Evolutionary conservation across 2,888 invertebrate genomes (phyloP).

Genomic region (Hirudinaria manillensis): DNA sequence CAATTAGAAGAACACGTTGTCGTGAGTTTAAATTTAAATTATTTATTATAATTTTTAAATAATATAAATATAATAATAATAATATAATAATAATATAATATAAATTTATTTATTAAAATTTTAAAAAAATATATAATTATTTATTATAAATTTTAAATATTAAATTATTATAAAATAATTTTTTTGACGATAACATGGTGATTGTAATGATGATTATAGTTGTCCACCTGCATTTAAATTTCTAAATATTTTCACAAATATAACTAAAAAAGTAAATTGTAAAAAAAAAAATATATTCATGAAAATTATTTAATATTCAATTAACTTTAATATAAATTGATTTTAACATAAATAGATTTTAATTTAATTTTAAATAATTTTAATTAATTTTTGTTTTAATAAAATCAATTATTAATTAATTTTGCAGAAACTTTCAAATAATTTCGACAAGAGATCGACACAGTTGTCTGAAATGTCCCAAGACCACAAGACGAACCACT

Average conservation of each 20-base stretch:
- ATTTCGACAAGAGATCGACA: conserved; percentile 10
- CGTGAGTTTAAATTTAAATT: conserved; percentile 33
- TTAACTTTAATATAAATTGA: too few relatives aligned
- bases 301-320: too few relatives aligned
- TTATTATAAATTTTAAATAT: too few relatives aligned
- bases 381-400: not conserved
- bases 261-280: too few relatives aligned
- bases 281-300: too few relatives aligned
- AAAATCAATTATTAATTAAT: conserved; percentile 2
- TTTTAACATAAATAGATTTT: not conserved
- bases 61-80: not conserved
- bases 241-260: too few relatives aligned
- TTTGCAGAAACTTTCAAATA: not conserved
- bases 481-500: conserved; percentile 1
- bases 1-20: conserved; percentile 36
- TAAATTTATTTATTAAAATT: not conserved
- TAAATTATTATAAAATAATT: too few relatives aligned
- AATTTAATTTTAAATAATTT: not conserved
- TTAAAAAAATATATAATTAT: not conserved
- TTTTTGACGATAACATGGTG: too few relatives aligned
- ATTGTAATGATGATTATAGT: too few relatives aligned
- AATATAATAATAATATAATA: not conserved
- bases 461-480: not conserved
- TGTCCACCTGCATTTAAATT: too few relatives aligned
- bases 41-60: not conserved